Base-by-base conservation (phyloP, 92 coral and sea anemone genomes). In the Phenganax subtilis region DNA sequence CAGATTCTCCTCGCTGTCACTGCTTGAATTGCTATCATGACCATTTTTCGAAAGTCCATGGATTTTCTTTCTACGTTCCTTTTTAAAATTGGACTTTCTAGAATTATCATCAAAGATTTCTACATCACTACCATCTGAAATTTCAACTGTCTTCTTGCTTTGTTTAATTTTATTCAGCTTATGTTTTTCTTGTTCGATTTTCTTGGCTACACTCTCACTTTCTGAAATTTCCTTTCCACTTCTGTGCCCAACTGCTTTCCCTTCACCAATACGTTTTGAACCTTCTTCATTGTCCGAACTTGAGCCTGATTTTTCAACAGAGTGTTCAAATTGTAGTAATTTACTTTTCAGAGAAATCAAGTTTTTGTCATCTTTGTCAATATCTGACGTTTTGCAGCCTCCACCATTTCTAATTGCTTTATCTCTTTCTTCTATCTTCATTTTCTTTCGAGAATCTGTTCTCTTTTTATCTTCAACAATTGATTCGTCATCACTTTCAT, bases 401-500 rank as follows among this genome's bases (percentile, higher is more conserved):
- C 16, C 47, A 11, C 30, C 8, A 64, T 28, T 64, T 25, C 30
- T 17, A 64, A 0, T 64, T 11, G 9, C 16, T 64, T 64, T 17
- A 71, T 31, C 78, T 6, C 53, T 58, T 25, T 64, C 68, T 57
- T 67, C 65, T 68, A 17, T 6, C 31, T 30, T 55, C 16, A 7
- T 30, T 8, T 37, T 57, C 37, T 59, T 52, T 3, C 51, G 5
- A 8, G 61, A 75, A 51, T 14, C 15, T 6, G 59, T 65, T 58
- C 27, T 71, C 6, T 65, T 64, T 60, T 80, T 64, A 57, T 58
- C 27, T 56, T 65, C 71, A 28, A 56, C 57, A 12, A n/a, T 73
- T 63, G 47, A 2, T 37, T 47, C 25, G 2, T 6, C 20, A 57
- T 83, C 80, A 76, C 83, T 54, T 3, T 68, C 79, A 54, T 76